Percentiles rank a stretch among this genome's conserved stretches.
These are phyloP conservation scores for Trissoscelio sp. DNA, from an alignment of 2,888 invertebrate genomes.

Conservation along the genomic window DNA sequence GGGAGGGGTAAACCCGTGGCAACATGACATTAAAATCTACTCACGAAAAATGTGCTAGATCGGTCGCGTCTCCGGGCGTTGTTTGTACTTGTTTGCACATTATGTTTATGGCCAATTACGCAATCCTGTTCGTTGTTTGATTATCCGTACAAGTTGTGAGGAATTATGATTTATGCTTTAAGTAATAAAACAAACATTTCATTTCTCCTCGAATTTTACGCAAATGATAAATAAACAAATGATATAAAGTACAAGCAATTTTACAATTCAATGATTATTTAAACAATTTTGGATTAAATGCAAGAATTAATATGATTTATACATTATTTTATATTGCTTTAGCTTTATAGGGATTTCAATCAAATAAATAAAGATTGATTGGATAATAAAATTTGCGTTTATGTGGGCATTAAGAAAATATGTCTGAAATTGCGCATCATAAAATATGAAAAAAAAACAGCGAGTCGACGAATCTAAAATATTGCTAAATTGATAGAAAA, in stretches of 20 bases:
- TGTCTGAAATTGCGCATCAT: neutral
- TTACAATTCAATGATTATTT: no score
- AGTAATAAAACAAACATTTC: neutral
- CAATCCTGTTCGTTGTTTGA: slow-evolving; percentile 10
- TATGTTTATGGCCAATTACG: slow-evolving; percentile 21
- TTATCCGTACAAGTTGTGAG: neutral
- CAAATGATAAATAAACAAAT: no score
- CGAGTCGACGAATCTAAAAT: neutral
- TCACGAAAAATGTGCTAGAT: slow-evolving; percentile 44
- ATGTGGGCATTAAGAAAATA: neutral
- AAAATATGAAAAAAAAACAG: slow-evolving; percentile 5
- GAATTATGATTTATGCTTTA: slow-evolving; percentile 2
- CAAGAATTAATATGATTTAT: no score
- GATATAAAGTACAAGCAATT: no score
- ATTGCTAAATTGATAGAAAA: slow-evolving; percentile 37
- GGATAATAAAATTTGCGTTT: neutral
- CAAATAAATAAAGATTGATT: neutral
- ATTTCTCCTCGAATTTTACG: no score
- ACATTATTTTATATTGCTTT: no score
- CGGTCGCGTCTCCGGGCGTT: slow-evolving; percentile 9
- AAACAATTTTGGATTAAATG: no score
- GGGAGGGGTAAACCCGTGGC: neutral
- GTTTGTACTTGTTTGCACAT: slow-evolving; percentile 27
- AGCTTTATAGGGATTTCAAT: neutral
- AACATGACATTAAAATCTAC: slow-evolving; percentile 49